Evolutionary conservation across 1,140 invertebrate genomes (phyloP), one percentile per base, ranked within the genome.

Genomic region (Paraescarpia echinospica): DNA sequence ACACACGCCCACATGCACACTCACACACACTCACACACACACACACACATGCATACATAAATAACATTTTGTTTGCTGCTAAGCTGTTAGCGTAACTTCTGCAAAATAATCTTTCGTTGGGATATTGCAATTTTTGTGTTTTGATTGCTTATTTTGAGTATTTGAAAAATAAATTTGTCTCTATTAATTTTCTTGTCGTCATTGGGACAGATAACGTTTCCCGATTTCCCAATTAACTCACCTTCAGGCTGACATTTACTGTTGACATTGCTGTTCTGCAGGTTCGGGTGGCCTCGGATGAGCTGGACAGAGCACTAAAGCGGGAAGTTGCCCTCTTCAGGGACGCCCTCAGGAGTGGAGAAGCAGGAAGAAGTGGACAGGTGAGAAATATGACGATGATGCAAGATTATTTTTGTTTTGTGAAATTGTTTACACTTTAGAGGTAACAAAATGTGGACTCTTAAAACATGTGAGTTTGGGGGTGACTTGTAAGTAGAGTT

Each of bases 271-370:
- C 59, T 77, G 27, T 18, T 77, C 12, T 94, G 5, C 93, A 97
- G 97, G 96, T 99, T 0, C 98, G 98, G 96, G 98, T 98, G 96
- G 97, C 98, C 91, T 99, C 98, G 1, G 96, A 97, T 2, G 97
- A 97, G 91, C 96, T 99, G 1, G 97, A 98, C 91, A 96, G 97
- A 88, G 97, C 96, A 89, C 96, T 99, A 9, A 98, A 98, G 94
- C 97, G 97, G 91, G 98, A 98, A 95, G 98, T 99, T 92, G 97
- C 97, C 89, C 97, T 97, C 33, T 99, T 99, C 96, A 98, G 98
- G 90, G 98, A 99, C 94, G 97, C 98, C 48, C 96, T 99, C 59
- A 97, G 98, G 31, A 95, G 95, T 93, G 94, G 94, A 41, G 96
- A 96, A 92, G 95, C 95, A 91, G 94, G 94, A 31, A 91, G 95